phyloP scores from a whole-genome alignment of 2,113 vertebrate genomes.

The Tragelaphus strepsiceros region DNA sequence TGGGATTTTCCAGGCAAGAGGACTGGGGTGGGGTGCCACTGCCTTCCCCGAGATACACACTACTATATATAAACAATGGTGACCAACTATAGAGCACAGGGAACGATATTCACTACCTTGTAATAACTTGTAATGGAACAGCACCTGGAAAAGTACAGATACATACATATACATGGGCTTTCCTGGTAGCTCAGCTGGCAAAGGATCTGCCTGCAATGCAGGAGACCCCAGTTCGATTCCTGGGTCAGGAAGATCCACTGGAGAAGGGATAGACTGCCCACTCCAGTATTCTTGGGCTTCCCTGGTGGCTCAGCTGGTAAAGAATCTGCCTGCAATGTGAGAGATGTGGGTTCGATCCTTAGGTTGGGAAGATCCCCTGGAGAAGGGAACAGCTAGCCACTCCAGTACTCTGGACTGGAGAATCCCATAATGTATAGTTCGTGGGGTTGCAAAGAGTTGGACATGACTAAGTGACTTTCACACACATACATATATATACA shows the following conservation, averaged over 20 bases:
- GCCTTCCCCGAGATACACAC: neutral
- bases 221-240: neutral
- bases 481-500: accelerated
- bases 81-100: neutral
- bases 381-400: neutral
- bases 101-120: neutral
- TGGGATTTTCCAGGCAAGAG: too few relatives aligned
- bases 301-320: neutral
- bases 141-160: neutral
- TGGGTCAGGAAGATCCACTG: neutral
- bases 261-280: neutral
- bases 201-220: neutral
- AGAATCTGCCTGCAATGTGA: neutral
- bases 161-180: neutral
- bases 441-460: neutral
- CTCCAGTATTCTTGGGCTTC: neutral
- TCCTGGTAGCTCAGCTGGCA: neutral
- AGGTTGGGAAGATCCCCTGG: neutral
- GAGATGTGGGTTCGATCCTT: neutral
- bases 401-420: neutral
- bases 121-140: neutral
- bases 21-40: too few relatives aligned
- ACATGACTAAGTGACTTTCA: neutral
- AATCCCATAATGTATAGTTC: neutral
- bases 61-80: neutral